Evolutionary conservation across 2,888 invertebrate species (phyloP), one percentile per base, ranked within the genome.

Genomic region (Noctua janthe): DNA sequence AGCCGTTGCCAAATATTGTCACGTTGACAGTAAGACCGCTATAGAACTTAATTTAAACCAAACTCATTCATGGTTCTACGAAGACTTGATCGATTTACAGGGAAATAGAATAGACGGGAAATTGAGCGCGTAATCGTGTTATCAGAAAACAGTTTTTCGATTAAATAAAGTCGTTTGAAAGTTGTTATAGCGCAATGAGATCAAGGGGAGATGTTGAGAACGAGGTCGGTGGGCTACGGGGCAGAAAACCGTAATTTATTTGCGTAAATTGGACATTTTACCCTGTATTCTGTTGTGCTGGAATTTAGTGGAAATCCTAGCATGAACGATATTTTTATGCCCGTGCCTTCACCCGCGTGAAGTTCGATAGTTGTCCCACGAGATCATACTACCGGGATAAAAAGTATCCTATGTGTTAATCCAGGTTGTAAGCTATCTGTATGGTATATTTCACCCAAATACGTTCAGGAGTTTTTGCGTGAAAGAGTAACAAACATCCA

Each of bases 161-260:
- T 81, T 83, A 83, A 88, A 86, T 90, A 71, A 76, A 86, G 80
- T 74, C 81, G 85, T 85, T 87, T 76, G 70, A 83, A 85, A 90
- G 80, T 87, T 87, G 82, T 86, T 89, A 84, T 69, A 56, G 74
- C 76, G 77, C 73, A 75, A 80, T 80, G 66, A 73, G 85, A 80
- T 86, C 67, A 78, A 35, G 59, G 74, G 64, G 64, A 67, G 76
- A 70, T 88, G 47, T 17, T 51, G 49, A 69, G 17, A 73, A 62
- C 29, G 13, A 82, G 76, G 62, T 69, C 43, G 70, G 47, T 87
- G 0, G 64, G 70, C 20, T n/a, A 54, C 17, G 29, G 66, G 83
- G 5, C 39, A 66, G 70, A 39, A 64, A n/a, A 29, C 15, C 43
- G 47, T 20, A 4, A 6, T 39, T 39, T 74, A 7, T 64, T 56